Evolutionary conservation across 1,140 invertebrate genomes (phyloP).

Genomic region (Cyrtorhinus lividipennis): DNA sequence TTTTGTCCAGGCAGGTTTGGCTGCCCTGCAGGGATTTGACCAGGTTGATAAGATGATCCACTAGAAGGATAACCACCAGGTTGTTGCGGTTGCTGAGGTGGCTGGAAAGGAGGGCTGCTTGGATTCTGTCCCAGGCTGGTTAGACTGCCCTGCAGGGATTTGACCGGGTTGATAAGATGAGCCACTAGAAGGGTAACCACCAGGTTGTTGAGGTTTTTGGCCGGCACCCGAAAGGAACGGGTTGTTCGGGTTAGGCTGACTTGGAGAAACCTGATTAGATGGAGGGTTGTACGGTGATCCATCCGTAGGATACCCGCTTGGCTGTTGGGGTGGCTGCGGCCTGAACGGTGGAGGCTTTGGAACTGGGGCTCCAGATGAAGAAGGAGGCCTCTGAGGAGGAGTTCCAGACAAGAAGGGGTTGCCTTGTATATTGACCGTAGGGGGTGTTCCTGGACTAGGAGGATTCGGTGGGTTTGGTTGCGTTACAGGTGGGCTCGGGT

Average conservation of each 20-base stretch:
- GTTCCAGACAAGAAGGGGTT: conserved; percentile 20
- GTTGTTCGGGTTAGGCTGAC: background rate
- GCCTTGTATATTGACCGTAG: conserved; percentile 13
- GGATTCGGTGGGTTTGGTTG: background rate
- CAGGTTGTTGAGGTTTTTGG: conserved; percentile 10
- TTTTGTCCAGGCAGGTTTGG: background rate
- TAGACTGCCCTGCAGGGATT: conserved; percentile 16
- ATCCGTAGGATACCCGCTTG: too few relatives aligned
- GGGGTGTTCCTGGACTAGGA: conserved; percentile 1
- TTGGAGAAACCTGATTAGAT: conserved; percentile 10
- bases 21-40: background rate
- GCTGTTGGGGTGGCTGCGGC: background rate
- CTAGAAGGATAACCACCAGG: too few relatives aligned
- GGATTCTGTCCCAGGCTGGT: background rate
- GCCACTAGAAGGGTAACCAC: conserved; percentile 17
- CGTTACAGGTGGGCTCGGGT: background rate
- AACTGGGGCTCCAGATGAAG: background rate
- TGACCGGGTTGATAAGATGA: conserved; percentile 10
- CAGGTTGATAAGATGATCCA: conserved; percentile 14
- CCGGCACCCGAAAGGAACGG: background rate
- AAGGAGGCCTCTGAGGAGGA: background rate
- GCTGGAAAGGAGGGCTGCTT: background rate
- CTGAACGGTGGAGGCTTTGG: background rate
- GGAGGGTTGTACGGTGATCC: background rate
- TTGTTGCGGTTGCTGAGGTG: conserved; percentile 1